Percentiles rank a stretch among this genome's conserved stretches.
These are phyloP conservation scores for Bursaphelenchus mucronatus DNA, from an alignment of 1,140 invertebrate genomes.

Conservation along the genomic window DNA sequence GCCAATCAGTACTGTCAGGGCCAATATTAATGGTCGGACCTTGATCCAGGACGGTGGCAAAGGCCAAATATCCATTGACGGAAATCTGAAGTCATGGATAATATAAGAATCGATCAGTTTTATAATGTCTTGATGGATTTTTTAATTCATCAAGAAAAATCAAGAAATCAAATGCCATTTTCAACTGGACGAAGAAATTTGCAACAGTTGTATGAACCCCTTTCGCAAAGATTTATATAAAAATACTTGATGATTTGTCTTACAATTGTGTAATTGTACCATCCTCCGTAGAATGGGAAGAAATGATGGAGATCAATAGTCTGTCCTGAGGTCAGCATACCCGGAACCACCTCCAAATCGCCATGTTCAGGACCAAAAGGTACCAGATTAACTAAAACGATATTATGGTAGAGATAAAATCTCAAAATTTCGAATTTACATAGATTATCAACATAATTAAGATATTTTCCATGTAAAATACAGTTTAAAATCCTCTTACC, in stretches of 20 bases:
- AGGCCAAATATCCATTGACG: slow-evolving; percentile 59
- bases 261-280: slow-evolving; percentile 61
- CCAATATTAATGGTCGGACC: slow-evolving; percentile 60
- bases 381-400: slow-evolving; percentile 42
- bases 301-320: slow-evolving; percentile 59
- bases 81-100: slow-evolving; percentile 50
- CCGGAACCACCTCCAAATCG: slow-evolving; percentile 57
- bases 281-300: slow-evolving; percentile 60
- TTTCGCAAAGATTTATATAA: too few species aligned
- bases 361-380: slow-evolving; percentile 50
- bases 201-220: too few species aligned
- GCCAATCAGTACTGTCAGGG: slow-evolving; percentile 59
- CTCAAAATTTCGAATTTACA: background rate
- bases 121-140: too few species aligned
- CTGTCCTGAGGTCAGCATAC: slow-evolving; percentile 57
- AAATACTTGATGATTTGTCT: slow-evolving; percentile 7
- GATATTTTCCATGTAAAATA: background rate
- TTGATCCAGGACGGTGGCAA: slow-evolving; percentile 59
- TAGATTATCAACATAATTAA: slow-evolving; percentile 11
- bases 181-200: too few species aligned
- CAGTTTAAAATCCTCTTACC: slow-evolving; percentile 19
- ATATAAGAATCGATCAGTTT: background rate
- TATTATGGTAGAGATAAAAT: slow-evolving; percentile 7
- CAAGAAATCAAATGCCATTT: too few species aligned
- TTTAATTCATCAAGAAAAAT: too few species aligned